A percentile compares a stretch with the other conserved stretches of the same genome.
Conservation (phyloP, 2,888 invertebrate species). For the Monoplex corrugatus region DNA sequence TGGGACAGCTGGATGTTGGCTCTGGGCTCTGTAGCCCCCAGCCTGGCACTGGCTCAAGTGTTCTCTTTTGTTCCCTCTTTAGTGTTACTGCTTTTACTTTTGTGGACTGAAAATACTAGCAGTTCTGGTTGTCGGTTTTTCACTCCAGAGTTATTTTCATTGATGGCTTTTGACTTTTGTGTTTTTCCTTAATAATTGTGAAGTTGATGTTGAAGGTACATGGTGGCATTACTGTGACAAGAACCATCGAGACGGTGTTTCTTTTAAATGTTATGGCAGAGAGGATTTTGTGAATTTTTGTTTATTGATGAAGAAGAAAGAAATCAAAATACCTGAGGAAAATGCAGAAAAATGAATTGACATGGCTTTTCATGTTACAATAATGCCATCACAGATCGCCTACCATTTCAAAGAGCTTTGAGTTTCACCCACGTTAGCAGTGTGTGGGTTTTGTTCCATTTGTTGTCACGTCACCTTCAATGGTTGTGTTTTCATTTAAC, state of each 20-base stretch:
- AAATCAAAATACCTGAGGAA: too few relatives aligned
- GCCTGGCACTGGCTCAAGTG: neutral
- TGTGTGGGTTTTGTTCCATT: neutral
- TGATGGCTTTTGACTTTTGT: neutral
- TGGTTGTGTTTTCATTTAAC: constrained; percentile 16
- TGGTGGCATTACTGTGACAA: constrained; percentile 25
- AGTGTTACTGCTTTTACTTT: constrained; percentile 10
- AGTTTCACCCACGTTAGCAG: constrained; percentile 7
- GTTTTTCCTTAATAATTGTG: constrained; percentile 3
- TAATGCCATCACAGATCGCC: neutral
- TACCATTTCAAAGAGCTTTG: neutral
- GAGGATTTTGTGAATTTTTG: neutral
- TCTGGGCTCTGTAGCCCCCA: neutral
- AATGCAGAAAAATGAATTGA: neutral
- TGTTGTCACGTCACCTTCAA: constrained; percentile 17
- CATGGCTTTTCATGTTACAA: neutral
- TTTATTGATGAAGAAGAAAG: too few relatives aligned
- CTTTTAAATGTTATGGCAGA: neutral
- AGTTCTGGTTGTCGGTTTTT: neutral
- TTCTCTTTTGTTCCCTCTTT: neutral
- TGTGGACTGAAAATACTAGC: neutral
- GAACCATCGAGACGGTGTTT: neutral
- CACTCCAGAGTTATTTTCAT: neutral
- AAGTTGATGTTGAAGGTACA: neutral
- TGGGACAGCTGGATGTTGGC: neutral